These are phyloP conservation scores for Pardosa pseudoannulata DNA, from an alignment of 2,888 invertebrate genomes.

Conservation along the genomic window DNA sequence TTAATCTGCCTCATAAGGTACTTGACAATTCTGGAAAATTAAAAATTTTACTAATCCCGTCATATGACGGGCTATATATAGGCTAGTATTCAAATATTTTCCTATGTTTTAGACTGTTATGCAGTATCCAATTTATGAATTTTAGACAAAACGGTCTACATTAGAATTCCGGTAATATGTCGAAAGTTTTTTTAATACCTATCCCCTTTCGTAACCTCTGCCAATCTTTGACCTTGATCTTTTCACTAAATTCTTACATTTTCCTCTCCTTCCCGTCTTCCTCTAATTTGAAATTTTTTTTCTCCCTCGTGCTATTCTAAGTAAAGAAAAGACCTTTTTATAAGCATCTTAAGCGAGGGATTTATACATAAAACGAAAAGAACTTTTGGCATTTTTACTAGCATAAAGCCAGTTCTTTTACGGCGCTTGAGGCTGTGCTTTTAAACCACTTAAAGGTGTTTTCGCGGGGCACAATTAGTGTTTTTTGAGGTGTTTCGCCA, in stretches of 20 bases:
- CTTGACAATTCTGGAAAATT: too few species aligned
- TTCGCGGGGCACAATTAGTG: constrained; percentile 43
- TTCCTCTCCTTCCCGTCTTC: not conserved
- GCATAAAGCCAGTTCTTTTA: constrained; percentile 26
- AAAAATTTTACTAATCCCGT: too few species aligned
- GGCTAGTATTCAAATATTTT: too few species aligned
- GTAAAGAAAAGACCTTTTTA: constrained; percentile 24
- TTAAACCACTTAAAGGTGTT: constrained; percentile 61
- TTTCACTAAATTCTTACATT: not conserved
- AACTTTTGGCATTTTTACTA: constrained; percentile 22
- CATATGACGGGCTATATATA: too few species aligned
- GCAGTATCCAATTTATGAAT: too few species aligned
- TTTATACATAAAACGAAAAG: constrained; percentile 3
- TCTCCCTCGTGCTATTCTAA: not conserved
- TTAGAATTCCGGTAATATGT: too few species aligned
- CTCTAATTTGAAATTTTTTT: constrained; percentile 11
- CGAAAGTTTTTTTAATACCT: not conserved
- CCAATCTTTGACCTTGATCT: constrained; percentile 40
- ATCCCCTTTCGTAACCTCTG: constrained; percentile 34
- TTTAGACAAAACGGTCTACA: too few species aligned
- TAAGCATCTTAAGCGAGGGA: constrained; percentile 1
- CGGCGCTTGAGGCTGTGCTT: constrained; percentile 20
- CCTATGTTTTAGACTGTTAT: too few species aligned
- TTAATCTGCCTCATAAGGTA: too few species aligned
- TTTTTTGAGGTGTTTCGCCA: constrained; percentile 20